Base-by-base conservation (phyloP, 2,888 invertebrate species). In the Aphodius granarius region DNA sequence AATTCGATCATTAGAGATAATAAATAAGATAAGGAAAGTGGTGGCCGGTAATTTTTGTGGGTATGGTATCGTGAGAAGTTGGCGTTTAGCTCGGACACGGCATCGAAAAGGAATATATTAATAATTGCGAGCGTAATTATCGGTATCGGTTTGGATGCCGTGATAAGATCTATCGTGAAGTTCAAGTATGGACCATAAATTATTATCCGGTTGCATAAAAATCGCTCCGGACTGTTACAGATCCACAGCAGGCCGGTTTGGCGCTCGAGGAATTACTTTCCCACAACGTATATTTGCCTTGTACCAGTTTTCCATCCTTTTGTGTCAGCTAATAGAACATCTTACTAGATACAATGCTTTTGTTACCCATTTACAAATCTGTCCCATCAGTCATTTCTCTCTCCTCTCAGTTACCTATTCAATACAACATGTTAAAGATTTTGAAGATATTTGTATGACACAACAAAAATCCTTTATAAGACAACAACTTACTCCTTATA, bases 171-270 rank as follows among this genome's bases (percentile, higher is more conserved):
- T 75, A 79, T 78, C 75, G 78, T 78, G 78, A 79, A 78, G 80
- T 80, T 80, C 80, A 80, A 80, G 78, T 77, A 72, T 79, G 66
- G 71, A 68, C 76, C 72, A 79, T 80, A 80, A 80, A 80, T 80
- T 74, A 78, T 64, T 65, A 65, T 65, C 43, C 43, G 43, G 43
- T 43, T 43, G 43, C 43, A 43, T 43, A 43, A 43, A 43, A 43
- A 43, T 43, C 43, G 43, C 9, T n/a, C 43, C 43, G 43, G 43
- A 43, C 43, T 43, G 43, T 43, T 43, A 43, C 43, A 43, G 43
- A 43, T 2, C 43, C 13, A 13, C 43, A 13, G 43, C 43, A 43
- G 4, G 43, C 43, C 1, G 43, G 43, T 43, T 43, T 43, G 43
- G 43, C 13, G 43, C 43, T 43, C 43, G 6, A 6, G 9, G 43